A percentile compares a stretch with the other conserved stretches of the same genome.
These are phyloP conservation scores for Drosophila repleta DNA, from an alignment of 1,140 invertebrate species.

Conservation along the genomic window DNA sequence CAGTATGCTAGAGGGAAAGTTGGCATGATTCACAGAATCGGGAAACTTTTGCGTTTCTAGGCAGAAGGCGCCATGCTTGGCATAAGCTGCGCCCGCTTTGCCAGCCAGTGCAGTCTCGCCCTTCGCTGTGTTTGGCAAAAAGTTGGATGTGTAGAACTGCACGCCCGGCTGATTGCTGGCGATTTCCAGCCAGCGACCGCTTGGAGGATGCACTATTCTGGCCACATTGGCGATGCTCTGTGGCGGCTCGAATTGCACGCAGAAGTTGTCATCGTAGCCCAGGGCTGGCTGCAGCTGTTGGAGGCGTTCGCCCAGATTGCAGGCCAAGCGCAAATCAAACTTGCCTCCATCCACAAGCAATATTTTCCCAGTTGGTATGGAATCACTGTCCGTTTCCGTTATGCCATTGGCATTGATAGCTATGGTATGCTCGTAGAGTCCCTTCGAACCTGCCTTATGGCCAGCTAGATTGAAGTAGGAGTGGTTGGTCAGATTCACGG, in stretches of 20 bases:
- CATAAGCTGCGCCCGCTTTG: constrained; percentile 85
- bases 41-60: constrained; percentile 96
- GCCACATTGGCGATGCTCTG: constrained; percentile 55
- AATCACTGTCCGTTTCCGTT: constrained; percentile 89
- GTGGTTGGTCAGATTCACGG: constrained; percentile 96
- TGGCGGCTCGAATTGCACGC: constrained; percentile 84
- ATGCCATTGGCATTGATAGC: constrained; percentile 90
- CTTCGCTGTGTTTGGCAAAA: constrained; percentile 86
- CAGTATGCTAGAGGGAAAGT: constrained; percentile 90
- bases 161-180: constrained; percentile 94
- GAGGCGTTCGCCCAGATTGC: constrained; percentile 85
- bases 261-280: constrained; percentile 93
- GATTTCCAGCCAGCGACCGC: constrained; percentile 90
- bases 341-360: constrained; percentile 87
- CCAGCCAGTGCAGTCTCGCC: constrained; percentile 56
- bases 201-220: constrained; percentile 87
- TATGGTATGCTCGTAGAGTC: constrained; percentile 90
- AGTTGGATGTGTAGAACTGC: constrained; percentile 95
- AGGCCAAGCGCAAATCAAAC: constrained; percentile 89
- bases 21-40: constrained; percentile 94
- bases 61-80: constrained; percentile 93
- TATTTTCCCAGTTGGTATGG: constrained; percentile 92
- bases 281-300: constrained; percentile 78
- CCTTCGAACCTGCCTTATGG: constrained; percentile 85
- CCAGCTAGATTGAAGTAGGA: constrained; percentile 97